Conservation (phyloP, 2,113 vertebrate genomes). For the Lipophrys pholis region DNA sequence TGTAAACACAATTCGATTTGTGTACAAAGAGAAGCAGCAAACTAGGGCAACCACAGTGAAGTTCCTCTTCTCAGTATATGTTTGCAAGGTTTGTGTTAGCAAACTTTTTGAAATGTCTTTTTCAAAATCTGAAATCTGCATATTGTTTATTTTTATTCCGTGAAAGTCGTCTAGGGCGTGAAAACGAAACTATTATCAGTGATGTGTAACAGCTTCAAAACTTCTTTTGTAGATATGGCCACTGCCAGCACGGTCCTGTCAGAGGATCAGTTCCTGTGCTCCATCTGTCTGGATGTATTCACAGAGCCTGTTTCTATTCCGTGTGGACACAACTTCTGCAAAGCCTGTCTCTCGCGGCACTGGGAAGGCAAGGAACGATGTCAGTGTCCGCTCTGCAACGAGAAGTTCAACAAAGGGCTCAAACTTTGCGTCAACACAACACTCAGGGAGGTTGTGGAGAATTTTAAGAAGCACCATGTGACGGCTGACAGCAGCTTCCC, state of each 20-base stretch:
- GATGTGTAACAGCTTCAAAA: not conserved
- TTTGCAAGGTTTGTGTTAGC: no score
- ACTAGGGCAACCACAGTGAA: slow-evolving; percentile 12
- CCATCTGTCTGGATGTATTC: slow-evolving; percentile 62
- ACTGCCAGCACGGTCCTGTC: slow-evolving; percentile 21
- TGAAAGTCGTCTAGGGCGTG: no score
- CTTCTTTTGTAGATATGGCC: slow-evolving; percentile 42
- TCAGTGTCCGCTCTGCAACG: slow-evolving; percentile 62
- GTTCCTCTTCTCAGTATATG: not conserved
- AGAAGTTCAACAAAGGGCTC: slow-evolving; percentile 39
- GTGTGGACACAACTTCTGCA: slow-evolving; percentile 70
- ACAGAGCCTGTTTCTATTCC: slow-evolving; percentile 56
- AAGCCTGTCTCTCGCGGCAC: slow-evolving; percentile 48
- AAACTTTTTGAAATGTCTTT: no score
- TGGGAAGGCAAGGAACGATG: slow-evolving; percentile 33
- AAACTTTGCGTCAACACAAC: slow-evolving; percentile 54
- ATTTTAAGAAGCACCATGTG: slow-evolving; percentile 34
- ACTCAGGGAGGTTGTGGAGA: slow-evolving; percentile 61
- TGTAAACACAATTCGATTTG: not conserved
- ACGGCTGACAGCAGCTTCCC: not conserved
- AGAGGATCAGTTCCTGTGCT: slow-evolving; percentile 59
- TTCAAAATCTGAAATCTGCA: no score
- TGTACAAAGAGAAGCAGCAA: not conserved
- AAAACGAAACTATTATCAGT: no score
- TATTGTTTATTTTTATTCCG: no score